Evolutionary conservation across 2,888 invertebrate genomes (phyloP).

Genomic region (Drosophila macrothrix): DNA sequence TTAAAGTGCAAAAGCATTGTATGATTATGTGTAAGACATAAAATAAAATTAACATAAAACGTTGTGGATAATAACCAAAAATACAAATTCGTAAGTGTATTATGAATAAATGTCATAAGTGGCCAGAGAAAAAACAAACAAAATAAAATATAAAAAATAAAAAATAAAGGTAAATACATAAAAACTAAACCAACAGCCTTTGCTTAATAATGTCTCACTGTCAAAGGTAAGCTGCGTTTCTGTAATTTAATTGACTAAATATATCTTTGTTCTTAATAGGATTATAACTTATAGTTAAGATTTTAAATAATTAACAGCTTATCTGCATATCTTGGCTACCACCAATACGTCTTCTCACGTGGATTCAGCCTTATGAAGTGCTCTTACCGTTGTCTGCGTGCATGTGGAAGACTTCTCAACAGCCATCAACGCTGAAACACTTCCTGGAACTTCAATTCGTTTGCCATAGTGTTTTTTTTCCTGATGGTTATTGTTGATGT

Average conservation of each 20-base stretch:
- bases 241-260: background rate
- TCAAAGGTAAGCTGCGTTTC: conserved; percentile 11
- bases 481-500: conserved; percentile 24
- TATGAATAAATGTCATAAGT: conserved; percentile 44
- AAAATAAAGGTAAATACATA: conserved; percentile 22
- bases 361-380: conserved; percentile 11
- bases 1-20: conserved; percentile 51
- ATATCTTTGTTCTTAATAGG: background rate
- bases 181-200: background rate
- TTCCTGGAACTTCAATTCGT: conserved; percentile 51
- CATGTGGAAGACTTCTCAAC: conserved; percentile 42
- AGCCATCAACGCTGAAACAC: conserved; percentile 60
- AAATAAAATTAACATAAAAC: conserved; percentile 43
- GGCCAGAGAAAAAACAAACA: conserved; percentile 19
- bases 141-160: background rate
- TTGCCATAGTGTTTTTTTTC: conserved; percentile 31
- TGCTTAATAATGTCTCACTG: background rate
- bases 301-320: conserved; percentile 2
- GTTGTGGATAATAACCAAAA: conserved; percentile 62
- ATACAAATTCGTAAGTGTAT: conserved; percentile 50
- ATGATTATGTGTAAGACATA: conserved; percentile 55
- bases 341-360: conserved; percentile 22
- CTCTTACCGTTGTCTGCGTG: conserved; percentile 25
- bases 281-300: no score
- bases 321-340: conserved; percentile 17